Percentiles rank a stretch among this genome's conserved stretches.
phyloP scores from a whole-genome alignment of 2,888 invertebrate species.

The Linnaemya vulpina region DNA sequence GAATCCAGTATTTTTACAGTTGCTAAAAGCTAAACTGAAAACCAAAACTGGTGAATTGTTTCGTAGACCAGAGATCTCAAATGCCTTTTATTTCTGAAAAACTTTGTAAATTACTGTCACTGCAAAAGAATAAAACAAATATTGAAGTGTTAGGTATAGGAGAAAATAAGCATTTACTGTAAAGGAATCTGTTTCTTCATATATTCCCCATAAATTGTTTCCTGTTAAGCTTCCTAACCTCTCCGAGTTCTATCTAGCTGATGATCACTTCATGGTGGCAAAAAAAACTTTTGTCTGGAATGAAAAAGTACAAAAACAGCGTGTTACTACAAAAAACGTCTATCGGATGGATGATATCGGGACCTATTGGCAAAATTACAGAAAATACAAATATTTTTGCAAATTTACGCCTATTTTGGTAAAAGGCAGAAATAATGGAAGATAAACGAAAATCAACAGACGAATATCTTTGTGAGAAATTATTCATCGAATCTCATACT shows the following conservation, averaged over 20 bases:
- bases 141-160: conserved; percentile 35
- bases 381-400: not conserved
- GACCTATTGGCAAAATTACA: not conserved
- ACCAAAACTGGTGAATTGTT: not conserved
- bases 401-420: conserved; percentile 52
- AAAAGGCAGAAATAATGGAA: conserved; percentile 51
- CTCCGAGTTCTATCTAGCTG: conserved; percentile 36
- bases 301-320: conserved; percentile 53
- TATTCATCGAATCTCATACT: conserved; percentile 27
- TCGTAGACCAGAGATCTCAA: conserved; percentile 51
- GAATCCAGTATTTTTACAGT: too few species aligned
- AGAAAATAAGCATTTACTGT: not conserved
- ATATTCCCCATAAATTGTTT: conserved; percentile 13
- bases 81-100: conserved; percentile 45
- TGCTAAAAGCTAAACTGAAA: conserved; percentile 20
- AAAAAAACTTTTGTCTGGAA: conserved; percentile 30
- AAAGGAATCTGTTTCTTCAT: conserved; percentile 44
- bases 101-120: conserved; percentile 19
- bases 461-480: conserved; percentile 38
- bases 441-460: not conserved
- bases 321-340: conserved; percentile 53
- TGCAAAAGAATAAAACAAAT: conserved; percentile 3
- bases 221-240: not conserved
- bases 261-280: conserved; percentile 28
- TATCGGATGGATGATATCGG: conserved; percentile 60